Conservation (phyloP, 2,113 vertebrate species). For the Hydrochoerus hydrochaeris region DNA sequence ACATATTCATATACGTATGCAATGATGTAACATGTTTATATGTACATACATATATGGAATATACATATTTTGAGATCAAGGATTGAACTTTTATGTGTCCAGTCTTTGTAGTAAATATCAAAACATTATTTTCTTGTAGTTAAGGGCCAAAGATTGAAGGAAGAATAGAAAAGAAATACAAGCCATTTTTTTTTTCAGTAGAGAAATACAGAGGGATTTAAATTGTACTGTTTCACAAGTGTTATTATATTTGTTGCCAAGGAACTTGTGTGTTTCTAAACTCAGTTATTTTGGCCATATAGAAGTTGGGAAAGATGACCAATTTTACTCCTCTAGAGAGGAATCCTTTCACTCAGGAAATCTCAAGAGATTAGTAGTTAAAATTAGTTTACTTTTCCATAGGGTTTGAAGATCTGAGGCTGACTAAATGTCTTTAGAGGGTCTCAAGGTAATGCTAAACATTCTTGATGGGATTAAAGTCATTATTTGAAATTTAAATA, state of each 20-base stretch:
- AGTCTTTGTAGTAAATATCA: background rate
- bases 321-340: background rate
- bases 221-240: slow-evolving; percentile 42
- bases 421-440: background rate
- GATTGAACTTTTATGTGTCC: background rate
- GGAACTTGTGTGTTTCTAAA: slow-evolving; percentile 59
- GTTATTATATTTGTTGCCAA: slow-evolving; percentile 41
- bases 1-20: background rate
- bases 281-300: background rate
- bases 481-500: slow-evolving; percentile 26
- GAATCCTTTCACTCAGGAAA: background rate
- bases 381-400: background rate
- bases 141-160: slow-evolving; percentile 22
- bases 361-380: slow-evolving; percentile 28
- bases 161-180: slow-evolving; percentile 18
- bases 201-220: slow-evolving; percentile 47
- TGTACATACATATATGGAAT: background rate
- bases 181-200: slow-evolving; percentile 5
- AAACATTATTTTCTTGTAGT: background rate
- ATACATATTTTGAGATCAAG: background rate
- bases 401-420: background rate
- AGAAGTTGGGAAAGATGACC: slow-evolving; percentile 24
- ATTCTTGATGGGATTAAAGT: background rate
- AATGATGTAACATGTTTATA: background rate
- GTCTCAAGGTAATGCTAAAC: background rate